Evolutionary conservation across 2,888 invertebrate genomes (phyloP), one percentile per base, ranked within the genome.

Genomic region (Thumatha senex): DNA sequence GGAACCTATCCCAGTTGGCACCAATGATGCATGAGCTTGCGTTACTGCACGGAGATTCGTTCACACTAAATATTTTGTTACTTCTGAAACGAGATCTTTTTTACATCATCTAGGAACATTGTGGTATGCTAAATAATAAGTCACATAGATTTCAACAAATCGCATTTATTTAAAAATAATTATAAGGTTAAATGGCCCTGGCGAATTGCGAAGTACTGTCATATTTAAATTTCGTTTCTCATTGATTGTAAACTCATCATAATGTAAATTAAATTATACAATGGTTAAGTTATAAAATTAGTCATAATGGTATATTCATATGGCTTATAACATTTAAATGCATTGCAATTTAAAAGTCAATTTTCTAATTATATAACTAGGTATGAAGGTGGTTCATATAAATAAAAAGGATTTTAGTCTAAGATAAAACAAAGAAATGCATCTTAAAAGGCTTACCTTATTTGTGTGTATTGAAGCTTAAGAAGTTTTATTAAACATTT

Each of bases 91-190:
- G n/a, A n/a, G n/a, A n/a, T n/a, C n/a, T n/a, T n/a, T n/a, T n/a
- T 13, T 9, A 0, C 7, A 8, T 1, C 10, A 10, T 14, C 14
- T 9, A 10, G 36, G 9, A 14, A 1, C 7, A 15, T 11, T 36
- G 31, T 2, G 41, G 7, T 2, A 1, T 18, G 10, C 7, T 3
- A 43, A 35, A 18, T 40, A 38, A 38, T 44, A 46, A 51, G 29
- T 11, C 43, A 24, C 39, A 43, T 9, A 7, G 36, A 9, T 48
- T 57, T 57, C 46, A 67, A 67, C 65, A 60, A 68, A 63, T 61
- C 58, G 57, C 60, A 62, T 68, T 67, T 68, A 69, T 59, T 69
- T 34, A 59, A 64, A 54, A 66, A 63, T n/a, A 41, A 30, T 31
- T 9, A 31, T 39, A 35, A 5, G 14, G 29, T 56, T 51, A 57